Evolutionary conservation across 2,113 vertebrate species (phyloP), one percentile per base, ranked within the genome.

Genomic region (Eretmochelys imbricata): DNA sequence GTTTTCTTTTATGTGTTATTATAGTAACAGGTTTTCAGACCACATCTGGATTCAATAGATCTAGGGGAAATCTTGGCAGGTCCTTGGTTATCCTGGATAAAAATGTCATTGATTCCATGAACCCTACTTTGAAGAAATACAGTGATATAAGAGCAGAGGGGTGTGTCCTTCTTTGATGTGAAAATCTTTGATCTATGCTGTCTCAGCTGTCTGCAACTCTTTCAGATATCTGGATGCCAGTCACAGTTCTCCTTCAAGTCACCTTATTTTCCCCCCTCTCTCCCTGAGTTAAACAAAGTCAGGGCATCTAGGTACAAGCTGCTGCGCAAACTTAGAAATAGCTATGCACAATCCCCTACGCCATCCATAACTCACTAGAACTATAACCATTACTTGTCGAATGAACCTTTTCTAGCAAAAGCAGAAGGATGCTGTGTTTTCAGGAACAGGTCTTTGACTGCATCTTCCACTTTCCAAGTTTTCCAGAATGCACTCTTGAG

Each of bases 81-180:
- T 95, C 29, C 13, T 24, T 93, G 75, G 79, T 86, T 93, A 93
- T 50, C 46, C n/a, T 84, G 88, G 92, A 94, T 85, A 57, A 95
- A 95, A 91, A 82, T 72, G 48, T 85, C 27, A 90, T 92, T 80
- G 91, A 65, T 95, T 84, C 75, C 14, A 49, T 82, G 90, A 96
- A 88, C 65, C 50, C 62, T 51, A 49, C 84, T 97, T 96, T 90
- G 89, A 97, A 96, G 90, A 93, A 82, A 93, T 59, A 80, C 91
- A 95, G 55, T 84, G 80, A 95, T 96, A 94, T 88, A 93, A 91
- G 90, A 93, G 57, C 29, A 89, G 16, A 65, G 65, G 62, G 25
- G 35, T 25, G 80, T 79, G 78, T 89, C 79, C 85, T 14, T 88
- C 84, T 97, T 96, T 96, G 94, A 97, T 94, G 84, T 93, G 27